Evolutionary conservation across 2,113 vertebrate species (phyloP).

Genomic region (Gallinago paraguaiae): DNA sequence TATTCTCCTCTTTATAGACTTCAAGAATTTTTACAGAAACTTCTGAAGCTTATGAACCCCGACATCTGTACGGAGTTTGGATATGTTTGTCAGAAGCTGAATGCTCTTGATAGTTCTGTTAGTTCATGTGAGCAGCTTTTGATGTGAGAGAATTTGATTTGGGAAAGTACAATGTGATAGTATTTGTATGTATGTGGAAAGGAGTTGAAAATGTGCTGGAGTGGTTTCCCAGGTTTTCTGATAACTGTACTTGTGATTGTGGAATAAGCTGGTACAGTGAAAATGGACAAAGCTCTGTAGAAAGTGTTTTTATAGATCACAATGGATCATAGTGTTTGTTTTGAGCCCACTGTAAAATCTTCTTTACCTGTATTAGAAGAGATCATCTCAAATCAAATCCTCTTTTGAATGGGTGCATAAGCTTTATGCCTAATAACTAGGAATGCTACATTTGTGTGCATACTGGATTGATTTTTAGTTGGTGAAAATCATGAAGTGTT

Average conservation of each 20-base stretch:
- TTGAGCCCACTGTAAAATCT: background rate
- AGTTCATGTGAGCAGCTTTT: background rate
- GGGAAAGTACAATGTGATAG: background rate
- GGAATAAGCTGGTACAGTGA: background rate
- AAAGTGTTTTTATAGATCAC: background rate
- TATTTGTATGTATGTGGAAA: background rate
- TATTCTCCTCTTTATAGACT: background rate
- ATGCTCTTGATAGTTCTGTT: background rate
- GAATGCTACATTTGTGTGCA: background rate
- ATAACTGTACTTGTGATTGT: background rate
- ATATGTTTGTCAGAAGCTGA: background rate
- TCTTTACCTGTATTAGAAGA: background rate
- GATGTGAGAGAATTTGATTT: background rate
- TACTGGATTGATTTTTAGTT: background rate
- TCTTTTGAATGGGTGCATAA: background rate
- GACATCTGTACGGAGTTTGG: background rate
- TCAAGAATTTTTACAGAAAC: background rate
- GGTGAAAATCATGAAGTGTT: background rate
- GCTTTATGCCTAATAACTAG: background rate
- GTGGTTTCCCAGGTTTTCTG: background rate
- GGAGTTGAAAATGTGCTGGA: background rate
- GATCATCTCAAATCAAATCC: background rate
- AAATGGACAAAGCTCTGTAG: background rate
- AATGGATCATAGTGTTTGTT: background rate
- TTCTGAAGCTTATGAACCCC: background rate